phyloP scores from a whole-genome alignment of 2,113 vertebrate genomes.

The Brevimyrus niger region DNA sequence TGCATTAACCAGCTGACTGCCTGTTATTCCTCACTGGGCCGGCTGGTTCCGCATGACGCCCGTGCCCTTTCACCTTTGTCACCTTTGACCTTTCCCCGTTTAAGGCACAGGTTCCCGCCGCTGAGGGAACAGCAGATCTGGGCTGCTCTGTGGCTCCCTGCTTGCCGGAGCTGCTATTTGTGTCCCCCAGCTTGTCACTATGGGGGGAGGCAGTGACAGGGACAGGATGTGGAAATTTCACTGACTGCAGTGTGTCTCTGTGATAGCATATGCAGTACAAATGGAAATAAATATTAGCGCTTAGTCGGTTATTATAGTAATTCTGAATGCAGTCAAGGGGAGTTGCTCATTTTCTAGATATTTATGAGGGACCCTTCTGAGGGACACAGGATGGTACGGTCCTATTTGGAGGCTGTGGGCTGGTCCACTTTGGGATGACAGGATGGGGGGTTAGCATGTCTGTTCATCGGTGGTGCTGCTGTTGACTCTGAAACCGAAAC shows the following conservation, averaged over 20 bases:
- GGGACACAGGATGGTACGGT: background rate
- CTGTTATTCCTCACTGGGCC: background rate
- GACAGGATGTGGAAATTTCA: background rate
- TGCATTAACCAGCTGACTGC: background rate
- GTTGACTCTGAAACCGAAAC: background rate
- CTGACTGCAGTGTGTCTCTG: background rate
- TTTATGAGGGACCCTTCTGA: background rate
- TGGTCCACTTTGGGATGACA: background rate
- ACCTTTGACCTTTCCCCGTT: background rate
- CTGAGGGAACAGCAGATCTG: background rate
- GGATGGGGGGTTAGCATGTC: background rate
- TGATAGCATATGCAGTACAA: background rate
- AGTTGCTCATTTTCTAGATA: background rate
- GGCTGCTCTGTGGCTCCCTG: background rate
- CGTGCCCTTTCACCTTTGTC: background rate
- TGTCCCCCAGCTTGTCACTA: background rate
- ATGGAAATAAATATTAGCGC: background rate
- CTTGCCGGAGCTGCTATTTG: background rate
- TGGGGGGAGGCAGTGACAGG: background rate
- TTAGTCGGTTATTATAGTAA: background rate
- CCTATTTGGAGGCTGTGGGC: background rate
- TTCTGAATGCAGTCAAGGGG: background rate
- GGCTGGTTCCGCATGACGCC: background rate
- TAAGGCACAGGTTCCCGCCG: background rate
- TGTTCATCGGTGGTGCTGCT: background rate